phyloP scores from a whole-genome alignment of 2,797 vertebrate genomes.

The Etheostoma nigrum region DNA sequence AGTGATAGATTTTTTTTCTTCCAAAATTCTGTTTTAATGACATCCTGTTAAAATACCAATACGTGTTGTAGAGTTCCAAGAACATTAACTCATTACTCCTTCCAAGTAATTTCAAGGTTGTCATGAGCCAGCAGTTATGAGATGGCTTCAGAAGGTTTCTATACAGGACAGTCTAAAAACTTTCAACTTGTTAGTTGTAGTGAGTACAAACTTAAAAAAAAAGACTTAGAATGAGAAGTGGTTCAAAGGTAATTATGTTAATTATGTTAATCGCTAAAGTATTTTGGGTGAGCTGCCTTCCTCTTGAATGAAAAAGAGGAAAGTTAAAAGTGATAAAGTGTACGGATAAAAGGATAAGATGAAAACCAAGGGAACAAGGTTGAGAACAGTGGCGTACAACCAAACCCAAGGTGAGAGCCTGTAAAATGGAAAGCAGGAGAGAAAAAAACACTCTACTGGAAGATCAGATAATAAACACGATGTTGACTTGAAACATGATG shows the following conservation, averaged over 20 bases:
- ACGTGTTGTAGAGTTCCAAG: background rate
- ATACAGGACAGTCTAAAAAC: background rate
- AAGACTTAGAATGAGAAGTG: background rate
- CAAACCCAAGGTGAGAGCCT: conserved; percentile 6
- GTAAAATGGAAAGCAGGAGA: conserved; percentile 23
- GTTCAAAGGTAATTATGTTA: background rate
- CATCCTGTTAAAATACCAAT: background rate
- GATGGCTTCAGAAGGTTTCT: conserved; percentile 1
- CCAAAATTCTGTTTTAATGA: conserved; percentile 3
- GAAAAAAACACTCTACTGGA: background rate
- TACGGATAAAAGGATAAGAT: background rate
- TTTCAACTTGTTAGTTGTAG: conserved; percentile 8
- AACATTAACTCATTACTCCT: conserved; percentile 16
- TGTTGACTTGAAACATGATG: conserved; percentile 1
- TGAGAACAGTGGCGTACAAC: background rate
- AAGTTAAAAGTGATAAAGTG: conserved; percentile 16
- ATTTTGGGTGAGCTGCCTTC: conserved; percentile 4
- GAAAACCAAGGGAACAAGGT: background rate
- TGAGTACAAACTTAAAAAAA: conserved; percentile 16
- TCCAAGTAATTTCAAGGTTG: conserved; percentile 2
- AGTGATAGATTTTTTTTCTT: background rate
- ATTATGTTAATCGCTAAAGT: background rate
- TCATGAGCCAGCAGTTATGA: background rate
- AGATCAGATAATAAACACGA: conserved; percentile 9
- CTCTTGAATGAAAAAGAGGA: conserved; percentile 9